Evolutionary conservation across 2,113 vertebrate species (phyloP).

Genomic region (Ivindomyrus marchei): DNA sequence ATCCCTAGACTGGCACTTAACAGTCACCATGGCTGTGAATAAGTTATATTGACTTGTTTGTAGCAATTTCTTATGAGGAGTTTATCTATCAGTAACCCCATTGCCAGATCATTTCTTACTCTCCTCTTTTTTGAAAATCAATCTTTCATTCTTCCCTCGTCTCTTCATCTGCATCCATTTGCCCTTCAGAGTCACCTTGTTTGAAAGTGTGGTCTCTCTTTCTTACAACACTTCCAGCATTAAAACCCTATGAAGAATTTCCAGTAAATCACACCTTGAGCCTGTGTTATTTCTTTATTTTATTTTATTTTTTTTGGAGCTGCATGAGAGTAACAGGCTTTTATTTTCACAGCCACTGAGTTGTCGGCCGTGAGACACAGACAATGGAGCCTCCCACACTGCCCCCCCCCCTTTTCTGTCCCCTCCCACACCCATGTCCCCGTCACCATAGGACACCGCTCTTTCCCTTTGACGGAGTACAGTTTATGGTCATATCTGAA

Average conservation of each 20-base stretch:
- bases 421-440: neutral
- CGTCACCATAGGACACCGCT: neutral
- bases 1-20: too few relatives aligned
- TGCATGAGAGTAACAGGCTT: neutral
- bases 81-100: neutral
- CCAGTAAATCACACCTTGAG: constrained; percentile 21
- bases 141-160: constrained; percentile 10
- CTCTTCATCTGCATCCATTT: constrained; percentile 20
- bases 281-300: neutral
- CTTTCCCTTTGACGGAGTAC: neutral
- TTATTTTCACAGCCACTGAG: neutral
- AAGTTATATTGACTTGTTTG: neutral
- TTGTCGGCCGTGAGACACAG: neutral
- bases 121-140: constrained; percentile 1
- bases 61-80: neutral
- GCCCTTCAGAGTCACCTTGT: constrained; percentile 2
- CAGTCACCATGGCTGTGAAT: neutral
- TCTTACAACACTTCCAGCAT: neutral
- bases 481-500: neutral
- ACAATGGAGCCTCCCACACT: neutral
- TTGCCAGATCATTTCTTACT: neutral
- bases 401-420: neutral
- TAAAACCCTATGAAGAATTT: constrained; percentile 1
- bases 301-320: neutral
- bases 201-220: neutral